Base-by-base conservation (phyloP, 53 echinoderm and acorn worm genomes). In the Paracentrotus lividus region DNA sequence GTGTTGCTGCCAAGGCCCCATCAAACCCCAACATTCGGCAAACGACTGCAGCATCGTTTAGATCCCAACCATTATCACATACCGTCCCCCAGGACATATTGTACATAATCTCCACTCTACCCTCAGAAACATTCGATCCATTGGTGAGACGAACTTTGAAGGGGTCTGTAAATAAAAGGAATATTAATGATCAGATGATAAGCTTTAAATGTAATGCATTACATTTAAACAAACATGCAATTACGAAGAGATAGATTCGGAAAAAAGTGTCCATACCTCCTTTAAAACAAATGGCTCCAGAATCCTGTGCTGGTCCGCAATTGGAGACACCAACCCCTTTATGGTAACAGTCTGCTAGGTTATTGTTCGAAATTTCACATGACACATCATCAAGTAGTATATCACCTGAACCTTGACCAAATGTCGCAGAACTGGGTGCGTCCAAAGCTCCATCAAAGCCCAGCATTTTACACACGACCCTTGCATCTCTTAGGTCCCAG, bases 361-460 rank as follows among this genome's bases (percentile, higher is more conserved):
- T 76, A n/a, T 55, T 43, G 38, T 90, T 84, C 18, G 64, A n/a
- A 42, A 85, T 90, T 27, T 31, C 44, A 59, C 94, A 94, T 14
- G 52, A 18, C 15, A 94, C 90, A 47, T 94, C 84, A 77, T 94
- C 94, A 81, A 94, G 61, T 18, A 77, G 20, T 47, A 60, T 94
- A 34, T 36, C 72, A 8, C 86, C 56, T 44, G 56, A 53, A 2
- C 86, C 86, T 86, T 55, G 32, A 18, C 86, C 86, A 86, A 53
- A 86, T 3, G 24, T 4, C 4, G 86, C 86, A 34, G 44, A 51
- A 9, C 86, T 33, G n/a, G 34, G 53, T 33, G 86, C 34, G 38
- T 16, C 38, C 21, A 54, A 20, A 21, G 86, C 86, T 53, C 86
- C 86, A 34, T 51, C 53, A 56, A 34, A 86, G 6, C 36, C 34